Percentiles rank a stretch among this genome's conserved stretches.
phyloP scores from a whole-genome alignment of 2,113 vertebrate genomes.

The Malurus melanocephalus region DNA sequence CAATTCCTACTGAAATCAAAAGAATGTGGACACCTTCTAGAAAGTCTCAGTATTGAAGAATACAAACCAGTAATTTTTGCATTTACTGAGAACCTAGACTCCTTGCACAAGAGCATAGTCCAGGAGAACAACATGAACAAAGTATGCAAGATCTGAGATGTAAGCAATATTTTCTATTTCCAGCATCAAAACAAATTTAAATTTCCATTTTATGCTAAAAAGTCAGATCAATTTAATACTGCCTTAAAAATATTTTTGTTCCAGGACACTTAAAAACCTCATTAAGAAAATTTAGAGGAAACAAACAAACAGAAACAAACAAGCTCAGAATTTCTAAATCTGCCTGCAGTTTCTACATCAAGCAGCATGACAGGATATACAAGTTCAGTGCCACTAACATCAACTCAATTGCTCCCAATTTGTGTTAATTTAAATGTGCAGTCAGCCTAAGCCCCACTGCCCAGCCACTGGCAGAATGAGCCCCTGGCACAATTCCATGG shows the following conservation, averaged over 20 bases:
- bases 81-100: background rate
- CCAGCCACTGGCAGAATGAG: background rate
- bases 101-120: background rate
- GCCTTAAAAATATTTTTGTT: background rate
- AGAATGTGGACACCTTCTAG: background rate
- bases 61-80: background rate
- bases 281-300: constrained; percentile 6
- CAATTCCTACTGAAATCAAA: background rate
- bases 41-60: background rate
- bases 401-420: background rate
- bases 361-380: background rate
- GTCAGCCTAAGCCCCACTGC: background rate
- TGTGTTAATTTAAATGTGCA: background rate
- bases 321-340: background rate
- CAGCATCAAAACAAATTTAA: background rate
- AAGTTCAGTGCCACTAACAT: background rate
- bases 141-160: background rate
- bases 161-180: background rate
- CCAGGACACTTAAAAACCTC: background rate
- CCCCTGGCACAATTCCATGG: background rate
- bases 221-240: background rate
- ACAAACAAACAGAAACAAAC: background rate
- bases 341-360: background rate
- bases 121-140: background rate
- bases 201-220: constrained; percentile 8